Evolutionary conservation across 2,797 vertebrate genomes (phyloP).

Genomic region (Oreortyx pictus): DNA sequence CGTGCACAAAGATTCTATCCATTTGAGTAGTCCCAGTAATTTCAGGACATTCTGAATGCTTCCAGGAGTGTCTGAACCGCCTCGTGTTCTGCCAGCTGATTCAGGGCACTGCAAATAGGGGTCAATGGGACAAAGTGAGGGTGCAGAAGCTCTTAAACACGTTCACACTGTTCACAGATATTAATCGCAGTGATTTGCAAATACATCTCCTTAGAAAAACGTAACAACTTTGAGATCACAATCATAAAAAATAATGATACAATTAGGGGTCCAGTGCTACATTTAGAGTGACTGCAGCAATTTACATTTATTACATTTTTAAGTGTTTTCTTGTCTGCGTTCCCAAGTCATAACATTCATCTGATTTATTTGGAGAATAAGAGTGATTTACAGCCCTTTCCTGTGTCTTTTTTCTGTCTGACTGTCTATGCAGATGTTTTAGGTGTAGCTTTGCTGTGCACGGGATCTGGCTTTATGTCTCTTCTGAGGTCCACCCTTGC

Average conservation of each 20-base stretch:
- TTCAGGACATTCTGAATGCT: background rate
- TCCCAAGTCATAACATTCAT: background rate
- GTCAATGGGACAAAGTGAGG: background rate
- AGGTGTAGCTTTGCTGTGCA: background rate
- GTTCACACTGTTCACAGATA: background rate
- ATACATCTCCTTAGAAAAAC: constrained; percentile 34
- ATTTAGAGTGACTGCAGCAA: background rate
- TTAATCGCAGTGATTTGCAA: constrained; percentile 45
- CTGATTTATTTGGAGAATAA: constrained; percentile 12
- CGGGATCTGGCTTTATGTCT: background rate
- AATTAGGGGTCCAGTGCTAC: background rate
- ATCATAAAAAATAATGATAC: constrained; percentile 52
- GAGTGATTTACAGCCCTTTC: background rate
- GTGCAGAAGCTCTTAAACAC: constrained; percentile 21
- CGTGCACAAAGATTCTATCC: constrained; percentile 6
- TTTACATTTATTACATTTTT: constrained; percentile 47
- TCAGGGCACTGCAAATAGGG: constrained; percentile 2
- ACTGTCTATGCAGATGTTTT: background rate
- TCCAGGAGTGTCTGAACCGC: background rate
- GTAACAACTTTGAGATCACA: constrained; percentile 32
- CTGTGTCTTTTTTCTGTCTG: background rate
- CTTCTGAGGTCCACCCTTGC: background rate
- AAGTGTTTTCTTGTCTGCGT: constrained; percentile 39
- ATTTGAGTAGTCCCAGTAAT: background rate
- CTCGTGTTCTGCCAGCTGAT: background rate